Evolutionary conservation across 1,140 invertebrate species (phyloP), one percentile per base, ranked within the genome.

Genomic region (Macrobrachium nipponense): DNA sequence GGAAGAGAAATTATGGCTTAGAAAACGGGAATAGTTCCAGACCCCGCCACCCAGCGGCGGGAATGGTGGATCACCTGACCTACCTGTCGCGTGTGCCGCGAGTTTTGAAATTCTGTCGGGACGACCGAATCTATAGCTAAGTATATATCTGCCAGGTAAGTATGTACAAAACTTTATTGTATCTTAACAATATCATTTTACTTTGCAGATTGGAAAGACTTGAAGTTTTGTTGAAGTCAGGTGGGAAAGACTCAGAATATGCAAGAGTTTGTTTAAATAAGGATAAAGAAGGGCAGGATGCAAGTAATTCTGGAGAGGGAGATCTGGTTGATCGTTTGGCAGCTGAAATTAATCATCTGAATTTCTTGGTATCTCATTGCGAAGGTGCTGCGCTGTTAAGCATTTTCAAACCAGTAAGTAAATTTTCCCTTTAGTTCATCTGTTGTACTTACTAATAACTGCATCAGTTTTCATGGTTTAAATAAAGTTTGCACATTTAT

Each of bases 301-400:
- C 91, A 44, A 75, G 66, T 15, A 43, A 43, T 36, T 51, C 78
- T 43, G 84, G 78, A 14, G 84, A 82, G 17, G 80, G 81, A 11
- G 89, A 89, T 75, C 73, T 89, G 18, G 87, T 87, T n/a, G 88
- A 90, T 91, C 90, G 89, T 90, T 89, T 91, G 89, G 94, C 95
- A 17, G 94, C 94, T 89, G 95, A 96, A 91, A 95, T 94, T 89
- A 96, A 95, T 91, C 94, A 95, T 90, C 91, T 96, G 43, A 95
- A 94, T 90, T 96, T 95, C 91, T 94, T 95, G 89, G 93, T 94
- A 61, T 93, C 92, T 66, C 94, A 94, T 89, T 95, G 94, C 91
- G 93, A 93, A 89, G 91, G 91, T 15, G 88, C 91, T 23, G 90
- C 91, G 10, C 86, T 92, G 44, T 90, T 92, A 18, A 90, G 91